A percentile compares a stretch with the other conserved stretches of the same genome.
phyloP scores from a whole-genome alignment of 2,888 invertebrate species.

The Maniola hyperantus region DNA sequence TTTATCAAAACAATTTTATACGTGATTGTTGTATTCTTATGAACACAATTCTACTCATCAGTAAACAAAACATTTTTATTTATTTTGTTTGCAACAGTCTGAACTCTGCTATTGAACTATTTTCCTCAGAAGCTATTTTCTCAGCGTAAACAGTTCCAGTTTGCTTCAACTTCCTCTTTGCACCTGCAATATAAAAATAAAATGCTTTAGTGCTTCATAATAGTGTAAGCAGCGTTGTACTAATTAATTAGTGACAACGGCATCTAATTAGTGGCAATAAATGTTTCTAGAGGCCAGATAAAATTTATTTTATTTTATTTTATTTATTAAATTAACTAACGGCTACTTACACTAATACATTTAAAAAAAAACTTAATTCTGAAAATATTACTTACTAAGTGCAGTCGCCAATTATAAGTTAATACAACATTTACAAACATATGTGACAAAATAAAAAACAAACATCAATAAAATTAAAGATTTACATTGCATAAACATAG shows the following conservation, averaged over 20 bases:
- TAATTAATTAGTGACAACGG: slow-evolving; percentile 12
- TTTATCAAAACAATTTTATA: not conserved
- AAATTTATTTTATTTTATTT: too few relatives aligned
- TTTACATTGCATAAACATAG: not conserved
- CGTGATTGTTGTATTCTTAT: not conserved
- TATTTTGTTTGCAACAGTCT: slow-evolving; percentile 41
- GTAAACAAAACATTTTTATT: slow-evolving; percentile 15
- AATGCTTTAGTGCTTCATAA: not conserved
- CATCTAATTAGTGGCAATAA: slow-evolving; percentile 8
- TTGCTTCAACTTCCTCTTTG: slow-evolving; percentile 27
- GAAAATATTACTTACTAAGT: too few relatives aligned
- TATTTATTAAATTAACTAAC: too few relatives aligned
- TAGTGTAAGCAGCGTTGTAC: slow-evolving; percentile 3
- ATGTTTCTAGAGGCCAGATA: not conserved
- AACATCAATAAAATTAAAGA: too few relatives aligned
- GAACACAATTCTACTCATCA: not conserved
- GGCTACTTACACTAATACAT: too few relatives aligned
- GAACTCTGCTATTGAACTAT: slow-evolving; percentile 50
- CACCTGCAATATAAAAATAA: slow-evolving; percentile 12
- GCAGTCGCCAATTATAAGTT: too few relatives aligned
- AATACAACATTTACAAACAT: too few relatives aligned
- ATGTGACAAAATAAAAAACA: too few relatives aligned
- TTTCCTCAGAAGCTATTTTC: slow-evolving; percentile 49
- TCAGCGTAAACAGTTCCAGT: slow-evolving; percentile 32
- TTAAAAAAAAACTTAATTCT: too few relatives aligned